Conservation (phyloP, 2,888 invertebrate species). For the Lasioglossum oenotherae region DNA sequence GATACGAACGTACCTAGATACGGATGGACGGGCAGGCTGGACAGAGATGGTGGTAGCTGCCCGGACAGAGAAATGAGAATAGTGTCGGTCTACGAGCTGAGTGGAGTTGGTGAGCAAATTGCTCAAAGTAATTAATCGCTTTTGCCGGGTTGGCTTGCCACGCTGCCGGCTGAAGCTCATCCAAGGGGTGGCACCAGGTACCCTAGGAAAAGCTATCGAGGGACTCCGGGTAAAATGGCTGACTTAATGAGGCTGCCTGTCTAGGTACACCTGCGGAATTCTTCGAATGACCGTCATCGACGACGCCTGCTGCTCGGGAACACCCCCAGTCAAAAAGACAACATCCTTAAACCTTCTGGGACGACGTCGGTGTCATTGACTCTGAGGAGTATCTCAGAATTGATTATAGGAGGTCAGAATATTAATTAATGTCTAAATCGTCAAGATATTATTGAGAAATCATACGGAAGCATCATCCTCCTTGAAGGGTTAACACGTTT, state of each 20-base stretch:
- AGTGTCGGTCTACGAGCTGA: constrained; percentile 83
- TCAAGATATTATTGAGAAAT: too few relatives aligned
- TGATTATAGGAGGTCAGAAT: neutral
- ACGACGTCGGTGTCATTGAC: neutral
- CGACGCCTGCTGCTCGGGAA: neutral
- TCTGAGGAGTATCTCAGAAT: neutral
- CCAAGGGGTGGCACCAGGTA: constrained; percentile 80
- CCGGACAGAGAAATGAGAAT: constrained; percentile 83
- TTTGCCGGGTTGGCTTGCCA: constrained; percentile 83
- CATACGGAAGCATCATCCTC: too few relatives aligned
- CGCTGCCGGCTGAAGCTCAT: constrained; percentile 81
- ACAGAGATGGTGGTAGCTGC: constrained; percentile 70
- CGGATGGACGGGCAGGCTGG: constrained; percentile 67
- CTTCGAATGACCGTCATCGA: constrained; percentile 59
- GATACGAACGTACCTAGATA: constrained; percentile 62
- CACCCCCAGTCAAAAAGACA: neutral
- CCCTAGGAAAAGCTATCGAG: constrained; percentile 75
- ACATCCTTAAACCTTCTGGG: neutral
- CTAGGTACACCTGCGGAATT: constrained; percentile 61
- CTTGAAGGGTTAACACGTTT: neutral
- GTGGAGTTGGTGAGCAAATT: constrained; percentile 84
- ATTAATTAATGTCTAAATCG: neutral
- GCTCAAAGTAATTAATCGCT: constrained; percentile 84
- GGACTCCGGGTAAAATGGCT: constrained; percentile 78
- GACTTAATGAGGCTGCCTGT: constrained; percentile 69